Evolutionary conservation across 2,113 vertebrate genomes (phyloP), one percentile per base, ranked within the genome.

Genomic region (Sakesphorus luctuosus): DNA sequence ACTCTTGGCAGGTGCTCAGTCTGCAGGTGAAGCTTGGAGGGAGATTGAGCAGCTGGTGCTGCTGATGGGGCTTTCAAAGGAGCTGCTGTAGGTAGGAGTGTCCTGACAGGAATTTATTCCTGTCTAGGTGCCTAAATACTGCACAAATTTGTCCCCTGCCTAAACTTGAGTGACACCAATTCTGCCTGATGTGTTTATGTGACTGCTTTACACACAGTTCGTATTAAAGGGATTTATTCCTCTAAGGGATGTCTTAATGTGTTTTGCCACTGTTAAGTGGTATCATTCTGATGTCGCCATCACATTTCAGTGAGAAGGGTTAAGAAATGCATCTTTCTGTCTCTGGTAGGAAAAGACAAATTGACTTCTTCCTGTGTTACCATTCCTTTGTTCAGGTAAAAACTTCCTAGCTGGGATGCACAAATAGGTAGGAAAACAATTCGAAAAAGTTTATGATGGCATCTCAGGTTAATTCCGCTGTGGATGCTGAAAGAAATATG

Each of bases 381-480:
- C 28, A 38, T 85, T 78, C 47, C 19, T 84, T 91, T 18, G 3
- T 63, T 89, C 71, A 72, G 49, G 53, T 72, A 55, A 92, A 94
- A 84, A n/a, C 83, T 49, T 56, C 17, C 24, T 67, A 38, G 88
- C 69, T 93, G 89, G 72, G 91, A 91, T 95, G 78, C 47, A 47
- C 52, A 69, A 89, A 87, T 35, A 29, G 91, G 76, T 84, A 91
- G 86, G 65, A 29, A 78, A 95, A 94, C 2, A 38, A 81, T 89
- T 90, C 8, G 15, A 90, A 89, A 71, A 88, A 94, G 92, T 95
- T 96, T 73, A 59, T 94, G 81, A 84, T 84, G 87, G 89, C 86
- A 93, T 91, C 86, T 96, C 94, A 90, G 96, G 84, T 90, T 97
- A 97, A 96, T 96, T 92, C 90, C 95, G 76, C 86, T 92, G 66